These are phyloP conservation scores for Prunella fulvescens DNA, from an alignment of 2,113 vertebrate genomes.

Conservation along the genomic window DNA sequence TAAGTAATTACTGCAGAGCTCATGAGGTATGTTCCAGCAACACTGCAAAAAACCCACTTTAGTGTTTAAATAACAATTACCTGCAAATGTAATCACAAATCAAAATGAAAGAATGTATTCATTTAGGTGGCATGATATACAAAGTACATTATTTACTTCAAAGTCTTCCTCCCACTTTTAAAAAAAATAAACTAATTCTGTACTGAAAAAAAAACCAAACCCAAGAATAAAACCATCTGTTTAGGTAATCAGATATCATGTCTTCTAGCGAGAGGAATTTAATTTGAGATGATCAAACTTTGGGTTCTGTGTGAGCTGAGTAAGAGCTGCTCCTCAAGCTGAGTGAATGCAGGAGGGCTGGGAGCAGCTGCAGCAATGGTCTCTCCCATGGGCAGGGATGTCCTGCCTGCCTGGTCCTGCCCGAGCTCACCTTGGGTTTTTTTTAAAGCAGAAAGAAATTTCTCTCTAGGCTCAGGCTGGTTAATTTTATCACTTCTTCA, in stretches of 20 bases:
- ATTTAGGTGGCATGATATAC: background rate
- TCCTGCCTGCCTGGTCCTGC: background rate
- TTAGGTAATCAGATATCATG: rapidly evolving
- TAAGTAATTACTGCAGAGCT: conserved; percentile 6
- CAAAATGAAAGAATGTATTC: conserved; percentile 9
- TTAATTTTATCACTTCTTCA: conserved; percentile 8
- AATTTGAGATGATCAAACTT: background rate
- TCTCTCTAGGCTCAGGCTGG: background rate
- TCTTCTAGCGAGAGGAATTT: background rate
- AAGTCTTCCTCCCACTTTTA: background rate
- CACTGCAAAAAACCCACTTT: background rate
- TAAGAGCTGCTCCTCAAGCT: background rate
- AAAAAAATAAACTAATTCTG: background rate
- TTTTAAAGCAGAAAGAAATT: background rate
- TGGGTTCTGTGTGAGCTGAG: background rate
- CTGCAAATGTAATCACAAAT: background rate
- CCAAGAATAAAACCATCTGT: background rate
- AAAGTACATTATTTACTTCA: background rate
- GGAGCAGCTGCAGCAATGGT: background rate
- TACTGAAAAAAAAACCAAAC: background rate
- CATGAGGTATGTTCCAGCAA: background rate
- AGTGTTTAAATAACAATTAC: background rate
- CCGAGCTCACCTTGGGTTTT: background rate
- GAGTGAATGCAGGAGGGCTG: background rate
- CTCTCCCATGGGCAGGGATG: background rate